phyloP scores from a whole-genome alignment of 2,797 vertebrate species.

The Euthynnus affinis region DNA sequence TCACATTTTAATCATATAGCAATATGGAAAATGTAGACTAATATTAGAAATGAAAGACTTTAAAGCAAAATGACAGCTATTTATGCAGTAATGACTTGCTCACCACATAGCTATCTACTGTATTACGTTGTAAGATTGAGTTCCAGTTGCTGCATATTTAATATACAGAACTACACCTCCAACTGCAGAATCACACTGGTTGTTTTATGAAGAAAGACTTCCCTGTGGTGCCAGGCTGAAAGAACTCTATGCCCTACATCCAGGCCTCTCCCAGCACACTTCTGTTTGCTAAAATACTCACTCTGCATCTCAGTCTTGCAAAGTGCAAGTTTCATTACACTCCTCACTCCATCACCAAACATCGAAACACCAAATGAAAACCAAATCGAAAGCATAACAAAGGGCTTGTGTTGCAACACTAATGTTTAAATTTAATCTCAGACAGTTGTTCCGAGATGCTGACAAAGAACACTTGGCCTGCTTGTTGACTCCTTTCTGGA shows the following conservation, averaged over 20 bases:
- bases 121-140: neutral
- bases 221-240: constrained; percentile 25
- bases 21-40: neutral
- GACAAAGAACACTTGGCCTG: constrained; percentile 46
- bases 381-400: constrained; percentile 58
- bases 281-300: constrained; percentile 53
- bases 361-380: constrained; percentile 4
- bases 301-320: constrained; percentile 51
- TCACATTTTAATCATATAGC: neutral
- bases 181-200: constrained; percentile 5
- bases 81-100: neutral
- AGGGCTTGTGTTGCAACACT: constrained; percentile 51
- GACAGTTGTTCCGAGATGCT: constrained; percentile 51
- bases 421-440: constrained; percentile 67
- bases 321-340: constrained; percentile 66
- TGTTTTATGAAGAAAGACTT: neutral
- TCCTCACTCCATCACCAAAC: constrained; percentile 22
- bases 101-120: constrained; percentile 1
- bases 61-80: too few species aligned
- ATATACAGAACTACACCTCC: neutral
- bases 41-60: neutral
- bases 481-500: constrained; percentile 51
- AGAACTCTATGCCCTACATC: constrained; percentile 15
- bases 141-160: constrained; percentile 3
- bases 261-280: constrained; percentile 13